Evolutionary conservation across 2,797 vertebrate species (phyloP).

Genomic region (Trachurus trachurus): DNA sequence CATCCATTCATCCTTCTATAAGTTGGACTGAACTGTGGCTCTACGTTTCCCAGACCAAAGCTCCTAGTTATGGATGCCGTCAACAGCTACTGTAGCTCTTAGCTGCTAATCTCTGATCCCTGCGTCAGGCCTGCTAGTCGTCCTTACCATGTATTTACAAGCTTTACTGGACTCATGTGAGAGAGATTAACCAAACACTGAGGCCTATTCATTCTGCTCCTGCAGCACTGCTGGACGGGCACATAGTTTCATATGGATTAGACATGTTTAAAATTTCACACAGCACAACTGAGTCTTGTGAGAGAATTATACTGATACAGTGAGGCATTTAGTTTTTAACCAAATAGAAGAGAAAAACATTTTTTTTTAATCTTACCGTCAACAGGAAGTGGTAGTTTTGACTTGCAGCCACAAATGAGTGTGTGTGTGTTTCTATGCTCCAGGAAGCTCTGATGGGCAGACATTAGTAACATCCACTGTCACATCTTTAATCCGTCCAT

Average conservation of each 20-base stretch:
- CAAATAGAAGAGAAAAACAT: not conserved
- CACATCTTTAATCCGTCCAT: not conserved
- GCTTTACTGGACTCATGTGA: conserved; percentile 82
- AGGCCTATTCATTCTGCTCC: conserved; percentile 73
- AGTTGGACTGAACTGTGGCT: conserved; percentile 34
- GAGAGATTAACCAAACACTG: conserved; percentile 82
- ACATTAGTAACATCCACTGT: not conserved
- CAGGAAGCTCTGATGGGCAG: not conserved
- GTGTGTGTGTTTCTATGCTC: not conserved
- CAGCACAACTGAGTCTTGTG: conserved; percentile 37
- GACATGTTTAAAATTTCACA: conserved; percentile 34
- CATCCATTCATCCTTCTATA: not conserved
- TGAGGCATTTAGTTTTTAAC: conserved; percentile 11
- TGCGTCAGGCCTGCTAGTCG: conserved; percentile 38
- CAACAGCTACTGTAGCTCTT: conserved; percentile 52
- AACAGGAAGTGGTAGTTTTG: not conserved
- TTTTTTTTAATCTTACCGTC: not conserved
- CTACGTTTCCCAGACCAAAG: conserved; percentile 63
- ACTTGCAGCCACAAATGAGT: not conserved
- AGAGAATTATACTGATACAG: conserved; percentile 31
- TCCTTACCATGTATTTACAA: conserved; percentile 59
- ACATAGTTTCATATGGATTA: conserved; percentile 58
- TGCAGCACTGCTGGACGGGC: conserved; percentile 7
- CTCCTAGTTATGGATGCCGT: conserved; percentile 50
- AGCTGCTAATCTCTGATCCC: conserved; percentile 74